A percentile compares a stretch with the other conserved stretches of the same genome.
Evolutionary conservation across 1,140 invertebrate genomes (phyloP).

Genomic region (Trachymyrmex septentrionalis): DNA sequence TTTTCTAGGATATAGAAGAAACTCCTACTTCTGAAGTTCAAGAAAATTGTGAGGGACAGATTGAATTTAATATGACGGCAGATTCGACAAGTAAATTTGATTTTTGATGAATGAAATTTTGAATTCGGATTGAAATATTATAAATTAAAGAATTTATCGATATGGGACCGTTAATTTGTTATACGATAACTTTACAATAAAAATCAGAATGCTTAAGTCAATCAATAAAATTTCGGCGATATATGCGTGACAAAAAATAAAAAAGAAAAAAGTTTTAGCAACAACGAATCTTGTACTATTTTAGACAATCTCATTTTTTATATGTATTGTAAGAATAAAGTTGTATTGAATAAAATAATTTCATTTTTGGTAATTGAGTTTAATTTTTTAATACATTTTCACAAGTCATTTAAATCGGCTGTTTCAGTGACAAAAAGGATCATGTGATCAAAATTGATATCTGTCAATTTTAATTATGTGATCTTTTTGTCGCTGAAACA

Average conservation of each 20-base stretch:
- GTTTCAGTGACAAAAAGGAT: too few species aligned
- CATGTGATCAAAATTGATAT: too few species aligned
- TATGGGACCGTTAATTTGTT: slow-evolving; percentile 10
- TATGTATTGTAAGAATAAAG: neutral
- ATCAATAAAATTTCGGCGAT: neutral
- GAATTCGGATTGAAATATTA: slow-evolving; percentile 16
- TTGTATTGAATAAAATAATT: neutral
- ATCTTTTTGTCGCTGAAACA: too few species aligned
- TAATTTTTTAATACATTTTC: too few species aligned
- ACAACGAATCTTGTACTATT: neutral
- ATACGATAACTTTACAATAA: neutral
- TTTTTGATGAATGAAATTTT: slow-evolving; percentile 62
- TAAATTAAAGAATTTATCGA: neutral
- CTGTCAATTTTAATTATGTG: too few species aligned
- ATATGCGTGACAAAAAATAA: neutral
- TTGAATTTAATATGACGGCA: slow-evolving; percentile 80
- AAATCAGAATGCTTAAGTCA: slow-evolving; percentile 1
- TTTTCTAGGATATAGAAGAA: slow-evolving; percentile 74
- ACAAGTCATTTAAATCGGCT: too few species aligned
- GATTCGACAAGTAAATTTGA: slow-evolving; percentile 46
- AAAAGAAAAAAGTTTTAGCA: neutral
- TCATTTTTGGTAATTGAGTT: slow-evolving; percentile 9
- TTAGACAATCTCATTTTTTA: neutral
- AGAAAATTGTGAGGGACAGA: slow-evolving; percentile 69
- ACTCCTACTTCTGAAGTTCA: slow-evolving; percentile 57